A percentile compares a stretch with the other conserved stretches of the same genome.
Evolutionary conservation across 2,888 invertebrate genomes (phyloP).

Genomic region (Dusona sp.): DNA sequence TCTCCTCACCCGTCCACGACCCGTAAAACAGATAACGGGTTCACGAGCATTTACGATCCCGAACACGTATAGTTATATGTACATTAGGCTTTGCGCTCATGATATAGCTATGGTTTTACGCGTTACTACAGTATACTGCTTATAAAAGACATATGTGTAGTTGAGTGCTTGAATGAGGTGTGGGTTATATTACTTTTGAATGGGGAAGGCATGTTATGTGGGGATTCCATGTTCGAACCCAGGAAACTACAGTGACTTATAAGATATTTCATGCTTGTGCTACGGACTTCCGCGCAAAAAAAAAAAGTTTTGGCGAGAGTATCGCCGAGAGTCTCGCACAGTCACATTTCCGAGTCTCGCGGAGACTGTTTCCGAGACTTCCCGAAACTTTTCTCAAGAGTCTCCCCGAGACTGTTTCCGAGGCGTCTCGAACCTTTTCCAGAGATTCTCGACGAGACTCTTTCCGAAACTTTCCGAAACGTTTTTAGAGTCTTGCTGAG

Average conservation of each 20-base stretch:
- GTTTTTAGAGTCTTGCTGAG: too few relatives aligned
- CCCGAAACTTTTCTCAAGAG: too few relatives aligned
- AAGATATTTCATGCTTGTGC: slow-evolving; percentile 1
- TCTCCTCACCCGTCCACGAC: slow-evolving; percentile 58
- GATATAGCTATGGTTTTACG: slow-evolving; percentile 55
- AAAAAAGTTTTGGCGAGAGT: too few relatives aligned
- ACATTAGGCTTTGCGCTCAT: slow-evolving; percentile 39
- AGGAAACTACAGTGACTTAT: slow-evolving; percentile 25
- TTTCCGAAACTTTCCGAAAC: too few relatives aligned
- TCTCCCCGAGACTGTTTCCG: too few relatives aligned
- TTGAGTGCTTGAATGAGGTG: slow-evolving; percentile 26
- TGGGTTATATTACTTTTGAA: slow-evolving; percentile 32
- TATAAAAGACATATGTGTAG: slow-evolving; percentile 38
- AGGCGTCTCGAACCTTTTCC: too few relatives aligned
- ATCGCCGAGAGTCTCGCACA: too few relatives aligned
- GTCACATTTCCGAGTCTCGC: too few relatives aligned
- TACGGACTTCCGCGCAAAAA: too few relatives aligned
- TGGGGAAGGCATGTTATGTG: slow-evolving; percentile 30
- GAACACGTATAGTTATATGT: slow-evolving; percentile 33
- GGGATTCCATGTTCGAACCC: slow-evolving; percentile 19
- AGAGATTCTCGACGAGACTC: too few relatives aligned
- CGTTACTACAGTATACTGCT: slow-evolving; percentile 55
- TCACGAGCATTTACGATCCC: slow-evolving; percentile 62
- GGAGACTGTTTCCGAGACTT: too few relatives aligned
- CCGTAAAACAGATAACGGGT: slow-evolving; percentile 70